Evolutionary conservation across 2,797 vertebrate species (phyloP).

Genomic region (Tapirus indicus): DNA sequence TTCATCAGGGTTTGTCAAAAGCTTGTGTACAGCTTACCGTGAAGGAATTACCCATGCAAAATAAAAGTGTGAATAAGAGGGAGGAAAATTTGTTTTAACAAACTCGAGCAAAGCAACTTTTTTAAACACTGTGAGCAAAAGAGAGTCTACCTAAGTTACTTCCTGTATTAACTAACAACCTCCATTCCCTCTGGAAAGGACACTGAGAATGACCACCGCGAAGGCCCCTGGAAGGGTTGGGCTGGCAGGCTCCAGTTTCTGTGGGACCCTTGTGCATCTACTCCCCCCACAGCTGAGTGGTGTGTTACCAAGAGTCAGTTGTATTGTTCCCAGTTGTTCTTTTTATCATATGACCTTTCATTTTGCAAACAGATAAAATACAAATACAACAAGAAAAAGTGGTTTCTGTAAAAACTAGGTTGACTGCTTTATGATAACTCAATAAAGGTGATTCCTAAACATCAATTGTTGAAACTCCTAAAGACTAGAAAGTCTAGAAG

Average conservation of each 20-base stretch:
- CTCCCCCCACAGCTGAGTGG: neutral
- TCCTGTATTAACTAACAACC: neutral
- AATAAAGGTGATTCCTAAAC: neutral
- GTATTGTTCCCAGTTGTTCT: neutral
- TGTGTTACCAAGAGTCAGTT: neutral
- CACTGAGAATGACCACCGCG: neutral
- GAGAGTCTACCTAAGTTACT: neutral
- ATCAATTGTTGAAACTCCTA: neutral
- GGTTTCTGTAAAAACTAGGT: neutral
- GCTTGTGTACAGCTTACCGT: neutral
- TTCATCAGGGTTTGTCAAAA: neutral
- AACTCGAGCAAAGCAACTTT: conserved; percentile 19
- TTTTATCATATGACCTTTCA: neutral
- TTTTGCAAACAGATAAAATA: neutral
- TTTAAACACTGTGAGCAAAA: neutral
- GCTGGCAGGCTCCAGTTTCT: no score
- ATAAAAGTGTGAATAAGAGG: neutral
- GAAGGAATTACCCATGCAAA: conserved; percentile 45
- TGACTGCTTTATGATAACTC: conserved; percentile 9
- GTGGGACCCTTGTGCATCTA: neutral
- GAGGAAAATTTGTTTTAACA: neutral
- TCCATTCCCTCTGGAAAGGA: neutral
- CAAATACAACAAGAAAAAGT: neutral
- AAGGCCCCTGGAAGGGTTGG: neutral
- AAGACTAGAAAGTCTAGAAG: neutral